Base-by-base conservation (phyloP, 2,888 invertebrate species). In the Melieria omissa region DNA sequence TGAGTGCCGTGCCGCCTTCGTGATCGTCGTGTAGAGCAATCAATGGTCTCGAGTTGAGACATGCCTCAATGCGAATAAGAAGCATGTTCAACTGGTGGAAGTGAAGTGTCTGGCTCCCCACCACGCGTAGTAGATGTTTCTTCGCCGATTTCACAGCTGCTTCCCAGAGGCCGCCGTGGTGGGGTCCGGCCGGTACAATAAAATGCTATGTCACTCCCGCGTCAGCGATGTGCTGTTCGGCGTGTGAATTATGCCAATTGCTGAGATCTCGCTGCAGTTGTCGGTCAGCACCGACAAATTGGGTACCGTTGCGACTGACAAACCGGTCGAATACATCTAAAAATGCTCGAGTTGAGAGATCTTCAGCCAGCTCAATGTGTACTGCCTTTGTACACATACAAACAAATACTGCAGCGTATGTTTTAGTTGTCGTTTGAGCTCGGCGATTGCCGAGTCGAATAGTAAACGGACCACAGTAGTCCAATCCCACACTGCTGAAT, bases 1-100 rank as follows among this genome's bases (percentile, higher is more conserved):
- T 77, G 10, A 75, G 47, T 0, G 72, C 74, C 8, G 41, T 14
- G 57, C 57, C 14, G 41, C 57, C 57, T 57, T 44, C 45, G 52
- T n/a, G n/a, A n/a, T n/a, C n/a, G n/a, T n/a, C n/a, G n/a, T n/a
- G n/a, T n/a, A n/a, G n/a, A 65, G 65, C 72, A 66, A 71, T 7
- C 6, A 55, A 8, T 63, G 63, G 63, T 16, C 14, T 4, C 41
- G 63, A 63, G 41, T 47, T 49, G 12, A 63, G 47, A n/a, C n/a
- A 62, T 5, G 62, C 62, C 9, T 62, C 46, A n/a, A 62, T 46
- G 16, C 16, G 16, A 16, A 16, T 16, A 16, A 16, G 16, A 16
- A 16, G 16, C 16, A 2, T 16, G 16, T 16, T 16, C 16, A 16
- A 16, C 16, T 16, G 16, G 16, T 16, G 16, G 2, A 16, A 16